Evolutionary conservation across 2,888 invertebrate genomes (phyloP), one percentile per base, ranked within the genome.

Genomic region (Drosophila trichaetosa): DNA sequence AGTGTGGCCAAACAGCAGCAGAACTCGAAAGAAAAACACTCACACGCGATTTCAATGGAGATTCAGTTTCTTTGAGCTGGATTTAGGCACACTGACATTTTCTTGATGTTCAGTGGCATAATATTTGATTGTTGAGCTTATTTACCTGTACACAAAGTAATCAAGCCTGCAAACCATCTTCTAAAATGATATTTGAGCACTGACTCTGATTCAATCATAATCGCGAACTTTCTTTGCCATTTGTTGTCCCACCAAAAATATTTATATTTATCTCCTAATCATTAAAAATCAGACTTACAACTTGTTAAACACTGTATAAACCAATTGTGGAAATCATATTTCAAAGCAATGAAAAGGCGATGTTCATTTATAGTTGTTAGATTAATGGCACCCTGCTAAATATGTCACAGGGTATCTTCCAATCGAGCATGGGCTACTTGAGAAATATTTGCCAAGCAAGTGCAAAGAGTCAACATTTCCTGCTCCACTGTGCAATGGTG

Each of bases 401-500:
- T 10, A 4, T 13, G 2, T 16, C 51, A 13, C 62, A 61, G 64
- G 48, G 62, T 64, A 64, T 64, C n/a, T n/a, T 1, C 2, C 2
- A 33, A 2, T 16, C 49, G n/a, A 21, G 27, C 49, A 40, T 1
- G 24, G 33, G 33, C 5, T 16, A 8, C 13, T 2, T 34, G 31
- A 24, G 29, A 7, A 24, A 24, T 46, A 46, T 59, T 21, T 24
- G 24, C 4, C 49, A 8, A 46, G 33, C 27, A 27, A 33, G 38
- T 33, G 36, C 42, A 24, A 38, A 56, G 29, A 56, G 54, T 29
- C 48, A 56, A 27, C 24, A 66, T 49, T 67, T 42, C 53, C 53
- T 31, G 58, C 36, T 6, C 53, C 60, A 73, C 59, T 73, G 62
- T 68, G 54, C 69, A 56, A 16, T 46, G 56, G 56, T 56, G 53